These are phyloP conservation scores for Caenorhabditis wallacei DNA, from an alignment of 2,888 invertebrate species.

Conservation along the genomic window DNA sequence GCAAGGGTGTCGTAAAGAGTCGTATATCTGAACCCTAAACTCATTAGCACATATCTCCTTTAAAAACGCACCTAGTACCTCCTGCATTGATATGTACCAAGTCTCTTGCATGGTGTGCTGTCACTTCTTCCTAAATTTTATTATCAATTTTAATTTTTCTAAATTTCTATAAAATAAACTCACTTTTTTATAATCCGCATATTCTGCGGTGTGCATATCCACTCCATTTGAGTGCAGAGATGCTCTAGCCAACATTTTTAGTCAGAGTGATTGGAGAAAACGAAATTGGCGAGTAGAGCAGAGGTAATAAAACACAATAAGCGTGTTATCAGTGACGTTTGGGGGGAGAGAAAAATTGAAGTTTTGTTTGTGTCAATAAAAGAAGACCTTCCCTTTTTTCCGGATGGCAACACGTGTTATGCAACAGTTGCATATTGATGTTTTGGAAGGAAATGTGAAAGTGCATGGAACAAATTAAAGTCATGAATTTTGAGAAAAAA, in stretches of 20 bases:
- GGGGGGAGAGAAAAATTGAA: conserved; percentile 28
- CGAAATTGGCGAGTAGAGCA: conserved; percentile 27
- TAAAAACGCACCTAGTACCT: conserved; percentile 60
- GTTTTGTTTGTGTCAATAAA: conserved; percentile 40
- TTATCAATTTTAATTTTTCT: background rate
- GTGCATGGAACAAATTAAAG: background rate
- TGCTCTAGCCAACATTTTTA: conserved; percentile 49
- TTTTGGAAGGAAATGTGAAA: background rate
- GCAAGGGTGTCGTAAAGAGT: conserved; percentile 69
- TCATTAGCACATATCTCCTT: background rate
- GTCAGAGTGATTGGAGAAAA: conserved; percentile 17
- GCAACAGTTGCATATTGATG: background rate
- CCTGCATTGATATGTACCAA: conserved; percentile 71
- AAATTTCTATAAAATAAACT: background rate
- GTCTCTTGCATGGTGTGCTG: conserved; percentile 67
- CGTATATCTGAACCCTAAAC: conserved; percentile 60
- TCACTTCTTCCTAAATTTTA: conserved; percentile 62
- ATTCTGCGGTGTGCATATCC: conserved; percentile 37
- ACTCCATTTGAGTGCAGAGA: conserved; percentile 34
- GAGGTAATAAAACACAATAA: conserved; percentile 47
- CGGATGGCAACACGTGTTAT: conserved; percentile 32
- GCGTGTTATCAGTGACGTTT: conserved; percentile 58
- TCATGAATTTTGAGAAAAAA: background rate
- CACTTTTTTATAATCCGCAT: conserved; percentile 41
- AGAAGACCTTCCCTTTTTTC: conserved; percentile 29